Evolutionary conservation across 2,888 invertebrate species (phyloP).

Genomic region (Cyrtodaria siliqua): DNA sequence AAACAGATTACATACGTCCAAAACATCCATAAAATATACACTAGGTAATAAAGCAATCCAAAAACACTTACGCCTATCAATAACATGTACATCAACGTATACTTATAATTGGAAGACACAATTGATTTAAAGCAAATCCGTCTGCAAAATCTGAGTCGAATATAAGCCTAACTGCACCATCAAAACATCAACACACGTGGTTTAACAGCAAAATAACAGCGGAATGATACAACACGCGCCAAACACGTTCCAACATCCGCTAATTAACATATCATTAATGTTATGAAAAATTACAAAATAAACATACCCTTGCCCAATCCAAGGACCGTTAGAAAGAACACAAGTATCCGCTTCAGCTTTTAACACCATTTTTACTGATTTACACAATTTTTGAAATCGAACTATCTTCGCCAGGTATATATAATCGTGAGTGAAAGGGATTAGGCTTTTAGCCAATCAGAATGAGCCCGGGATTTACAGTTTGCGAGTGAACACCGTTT

Average conservation of each 20-base stretch:
- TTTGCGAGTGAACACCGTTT: constrained; percentile 47
- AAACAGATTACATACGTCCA: no score
- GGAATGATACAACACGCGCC: constrained; percentile 56
- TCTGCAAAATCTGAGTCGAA: no score
- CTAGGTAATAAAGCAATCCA: neutral
- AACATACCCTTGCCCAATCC: constrained; percentile 64
- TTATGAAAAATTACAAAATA: neutral
- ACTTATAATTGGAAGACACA: neutral
- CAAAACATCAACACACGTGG: constrained; percentile 50
- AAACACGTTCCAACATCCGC: constrained; percentile 32
- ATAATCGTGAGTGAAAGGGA: constrained; percentile 53
- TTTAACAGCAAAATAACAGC: constrained; percentile 26
- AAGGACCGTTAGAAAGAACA: constrained; percentile 42
- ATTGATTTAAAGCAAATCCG: no score
- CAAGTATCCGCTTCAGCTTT: constrained; percentile 62
- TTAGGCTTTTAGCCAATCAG: constrained; percentile 53
- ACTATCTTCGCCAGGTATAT: constrained; percentile 58
- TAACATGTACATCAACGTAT: neutral
- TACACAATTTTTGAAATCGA: constrained; percentile 36
- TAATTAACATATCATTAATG: constrained; percentile 7
- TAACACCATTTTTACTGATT: constrained; percentile 55
- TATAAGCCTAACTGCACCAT: no score
- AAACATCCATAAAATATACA: neutral
- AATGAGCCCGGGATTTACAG: constrained; percentile 41
- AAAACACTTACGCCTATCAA: no score